Base-by-base conservation (phyloP, 2,113 vertebrate species). In the Orycteropus afer region DNA sequence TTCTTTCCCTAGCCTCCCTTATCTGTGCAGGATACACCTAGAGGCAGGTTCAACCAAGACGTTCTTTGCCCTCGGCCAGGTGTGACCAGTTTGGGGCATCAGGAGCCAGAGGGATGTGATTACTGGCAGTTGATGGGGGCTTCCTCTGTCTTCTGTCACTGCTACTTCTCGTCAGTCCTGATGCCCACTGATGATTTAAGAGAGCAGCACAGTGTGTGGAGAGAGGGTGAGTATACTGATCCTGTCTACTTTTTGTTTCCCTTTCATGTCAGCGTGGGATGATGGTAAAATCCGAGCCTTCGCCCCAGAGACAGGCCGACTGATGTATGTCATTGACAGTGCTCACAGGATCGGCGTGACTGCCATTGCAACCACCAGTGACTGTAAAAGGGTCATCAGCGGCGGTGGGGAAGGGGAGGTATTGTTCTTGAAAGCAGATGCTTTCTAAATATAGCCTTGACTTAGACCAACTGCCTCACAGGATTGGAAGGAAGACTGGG, bases 351-450 rank as follows among this genome's bases (percentile, higher is more conserved):
- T 98, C 92, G 99, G 98, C 0, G 99, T 99, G 95, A 99, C 99
- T 0, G 99, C 99, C 55, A 97, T 99, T 0, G 98, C 98, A 4
- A 97, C 98, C 69, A 99, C 99, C 89, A 98, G 96, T 4, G 98
- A 99, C 98, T 98, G 99, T 51, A 98, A 97, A 93, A 98, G 98
- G 93, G 98, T 99, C 69, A 42, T 99, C 91, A 99, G 99, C 29
- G 99, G 99, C 45, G 99, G 99, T n/a, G 99, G 98, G 51, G 99
- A 99, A 76, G 99, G 99, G 73, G 98, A 99, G 99, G 99, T 99
- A 88, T 10, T 27, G 65, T 86, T 61, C 42, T 63, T 14, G 15
- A 90, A 89, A 40, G 49, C 45, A 13, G 37, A 76, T 45, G 85
- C 57, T 71, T 81, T 79, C 37, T 10, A 55, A 87, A 42, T 40